Evolutionary conservation across 2,797 vertebrate species (phyloP).

Genomic region (Denticeps clupeoides): DNA sequence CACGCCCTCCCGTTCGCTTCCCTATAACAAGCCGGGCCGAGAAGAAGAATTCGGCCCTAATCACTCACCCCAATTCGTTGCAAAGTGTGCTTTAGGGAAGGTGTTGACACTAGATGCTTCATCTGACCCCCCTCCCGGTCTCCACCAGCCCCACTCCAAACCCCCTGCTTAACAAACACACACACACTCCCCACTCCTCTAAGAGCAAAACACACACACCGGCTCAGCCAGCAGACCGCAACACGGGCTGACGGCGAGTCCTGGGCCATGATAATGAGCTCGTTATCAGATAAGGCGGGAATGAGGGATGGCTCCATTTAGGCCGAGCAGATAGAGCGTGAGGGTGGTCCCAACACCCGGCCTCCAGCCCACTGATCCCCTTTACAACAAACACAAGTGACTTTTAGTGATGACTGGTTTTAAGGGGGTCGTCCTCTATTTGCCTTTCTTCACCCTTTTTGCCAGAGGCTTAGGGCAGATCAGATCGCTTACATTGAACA

Average conservation of each 20-base stretch:
- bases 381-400: constrained; percentile 20
- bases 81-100: constrained; percentile 53
- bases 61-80: constrained; percentile 60
- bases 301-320: constrained; percentile 74
- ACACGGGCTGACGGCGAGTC: constrained; percentile 67
- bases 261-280: constrained; percentile 68
- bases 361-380: constrained; percentile 9
- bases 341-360: constrained; percentile 62
- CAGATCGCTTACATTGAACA: too few relatives aligned
- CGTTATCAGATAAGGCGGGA: constrained; percentile 77
- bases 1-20: constrained; percentile 52
- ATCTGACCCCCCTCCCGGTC: constrained; percentile 49
- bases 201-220: constrained; percentile 10
- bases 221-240: constrained; percentile 51
- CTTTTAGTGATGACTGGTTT: neutral
- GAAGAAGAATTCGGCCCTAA: constrained; percentile 71
- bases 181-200: constrained; percentile 44
- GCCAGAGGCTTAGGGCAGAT: neutral
- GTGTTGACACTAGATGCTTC: constrained; percentile 73
- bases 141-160: neutral
- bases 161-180: constrained; percentile 9
- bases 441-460: neutral
- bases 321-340: constrained; percentile 57
- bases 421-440: neutral
- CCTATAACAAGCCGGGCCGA: constrained; percentile 66